Conservation (phyloP, 2,797 vertebrate genomes). For the Crotalus adamanteus region DNA sequence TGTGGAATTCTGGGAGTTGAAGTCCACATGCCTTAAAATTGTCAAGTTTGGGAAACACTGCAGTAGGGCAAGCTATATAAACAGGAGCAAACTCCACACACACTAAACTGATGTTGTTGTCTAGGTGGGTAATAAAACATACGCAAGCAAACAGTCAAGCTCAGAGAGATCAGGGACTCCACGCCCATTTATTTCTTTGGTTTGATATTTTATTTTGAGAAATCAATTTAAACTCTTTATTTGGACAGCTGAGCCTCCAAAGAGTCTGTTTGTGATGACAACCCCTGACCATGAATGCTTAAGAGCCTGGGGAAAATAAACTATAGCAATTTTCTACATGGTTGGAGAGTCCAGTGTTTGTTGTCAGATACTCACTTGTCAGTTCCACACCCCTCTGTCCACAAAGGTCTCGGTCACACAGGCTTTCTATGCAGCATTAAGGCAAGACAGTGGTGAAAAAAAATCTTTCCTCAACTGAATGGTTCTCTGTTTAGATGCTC, state of each 20-base stretch:
- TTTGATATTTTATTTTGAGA: not conserved
- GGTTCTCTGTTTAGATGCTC: not conserved
- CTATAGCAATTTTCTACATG: not conserved
- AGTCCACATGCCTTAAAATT: too few relatives aligned
- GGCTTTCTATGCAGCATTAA: not conserved
- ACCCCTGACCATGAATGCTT: not conserved
- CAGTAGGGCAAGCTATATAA: not conserved
- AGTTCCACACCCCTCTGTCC: not conserved
- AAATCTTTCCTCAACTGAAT: not conserved
- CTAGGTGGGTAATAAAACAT: not conserved
- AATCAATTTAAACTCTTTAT: not conserved
- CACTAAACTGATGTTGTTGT: not conserved
- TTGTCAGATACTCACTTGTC: not conserved
- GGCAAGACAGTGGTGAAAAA: not conserved
- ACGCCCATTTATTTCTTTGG: not conserved
- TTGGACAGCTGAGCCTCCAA: not conserved
- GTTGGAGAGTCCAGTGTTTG: not conserved
- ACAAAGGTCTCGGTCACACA: not conserved
- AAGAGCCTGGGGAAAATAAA: not conserved
- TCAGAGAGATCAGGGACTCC: not conserved
- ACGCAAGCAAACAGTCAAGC: not conserved
- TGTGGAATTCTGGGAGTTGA: too few relatives aligned
- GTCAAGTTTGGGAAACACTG: too few relatives aligned
- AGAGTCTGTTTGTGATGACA: not conserved
- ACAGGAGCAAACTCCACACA: not conserved